Evolutionary conservation across 1,140 invertebrate species (phyloP), one percentile per base, ranked within the genome.

Genomic region (Lepidurus couesii): DNA sequence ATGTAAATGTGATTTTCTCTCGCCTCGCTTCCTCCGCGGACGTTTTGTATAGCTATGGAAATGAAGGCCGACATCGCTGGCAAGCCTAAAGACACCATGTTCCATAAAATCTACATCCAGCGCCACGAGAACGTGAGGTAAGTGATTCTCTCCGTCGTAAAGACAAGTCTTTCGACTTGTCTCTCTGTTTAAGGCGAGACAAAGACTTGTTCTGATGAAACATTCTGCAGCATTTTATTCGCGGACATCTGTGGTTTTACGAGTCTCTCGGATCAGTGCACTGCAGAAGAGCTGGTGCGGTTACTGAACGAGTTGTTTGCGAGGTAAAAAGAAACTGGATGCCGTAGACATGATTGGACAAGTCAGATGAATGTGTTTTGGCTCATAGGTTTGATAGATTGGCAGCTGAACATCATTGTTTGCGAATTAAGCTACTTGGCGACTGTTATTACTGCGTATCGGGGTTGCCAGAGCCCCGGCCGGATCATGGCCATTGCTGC

Each of bases 181-280:
- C 4, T 34, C 4, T 3, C 34, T 76, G 21, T 42, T 76, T 0
- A 26, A 77, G 3, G 3, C 4, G 34, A 4, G 34, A 34, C 2
- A 34, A 26, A 9, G 42, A 7, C 16, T 80, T 78, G 76, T 81
- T 82, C 80, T 82, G 81, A 82, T 86, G 81, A 89, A 26, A 11
- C 47, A 53, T 47, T 44, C 90, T 82, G 42, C 89, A 98, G 95
- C 86, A 98, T 98, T 83, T 88, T 98, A 73, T 98, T 98, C 86
- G 97, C 97, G 24, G 97, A 98, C 86, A 98, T 98, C 82, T 98
- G 96, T 84, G 97, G 97, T 44, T 98, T 98, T 86, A 98, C 97
- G 0, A 93, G 92, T 45, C 88, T 98, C 2, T 96, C 95, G 3
- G 95, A 95, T 85, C 94, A 95, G 84, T 98, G 95, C 87, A 97